phyloP scores from a whole-genome alignment of 2,797 vertebrate species.

The Myiotriccus ornatus region DNA sequence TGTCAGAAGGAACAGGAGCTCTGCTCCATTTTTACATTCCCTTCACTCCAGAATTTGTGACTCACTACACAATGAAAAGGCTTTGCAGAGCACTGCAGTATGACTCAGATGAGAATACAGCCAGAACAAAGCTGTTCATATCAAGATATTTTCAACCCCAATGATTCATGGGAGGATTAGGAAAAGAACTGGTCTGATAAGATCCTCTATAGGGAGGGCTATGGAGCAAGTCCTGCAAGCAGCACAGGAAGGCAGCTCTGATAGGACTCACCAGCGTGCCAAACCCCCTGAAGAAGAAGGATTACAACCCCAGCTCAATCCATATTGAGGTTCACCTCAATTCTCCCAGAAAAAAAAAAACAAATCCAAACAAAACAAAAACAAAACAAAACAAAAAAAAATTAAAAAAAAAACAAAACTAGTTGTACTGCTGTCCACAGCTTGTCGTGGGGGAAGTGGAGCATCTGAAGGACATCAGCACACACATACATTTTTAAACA shows the following conservation, averaged over 20 bases:
- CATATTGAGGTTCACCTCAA: background rate
- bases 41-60: slow-evolving; percentile 61
- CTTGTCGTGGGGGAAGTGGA: background rate
- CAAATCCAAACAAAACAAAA: background rate
- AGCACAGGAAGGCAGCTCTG: background rate
- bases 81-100: slow-evolving; percentile 67
- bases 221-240: background rate
- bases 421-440: background rate
- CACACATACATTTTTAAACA: slow-evolving; percentile 1
- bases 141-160: slow-evolving; percentile 47
- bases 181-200: slow-evolving; percentile 12
- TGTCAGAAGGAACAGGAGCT: slow-evolving; percentile 5
- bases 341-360: background rate
- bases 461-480: background rate
- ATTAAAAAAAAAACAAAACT: background rate
- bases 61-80: slow-evolving; percentile 67
- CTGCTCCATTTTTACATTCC: slow-evolving; percentile 56
- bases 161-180: slow-evolving; percentile 34
- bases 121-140: slow-evolving; percentile 50
- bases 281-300: background rate
- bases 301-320: background rate
- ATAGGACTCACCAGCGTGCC: background rate
- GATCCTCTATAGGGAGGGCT: background rate
- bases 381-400: background rate
- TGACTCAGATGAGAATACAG: slow-evolving; percentile 68